Evolutionary conservation across 1,140 invertebrate species (phyloP).

Genomic region (Physella acuta): DNA sequence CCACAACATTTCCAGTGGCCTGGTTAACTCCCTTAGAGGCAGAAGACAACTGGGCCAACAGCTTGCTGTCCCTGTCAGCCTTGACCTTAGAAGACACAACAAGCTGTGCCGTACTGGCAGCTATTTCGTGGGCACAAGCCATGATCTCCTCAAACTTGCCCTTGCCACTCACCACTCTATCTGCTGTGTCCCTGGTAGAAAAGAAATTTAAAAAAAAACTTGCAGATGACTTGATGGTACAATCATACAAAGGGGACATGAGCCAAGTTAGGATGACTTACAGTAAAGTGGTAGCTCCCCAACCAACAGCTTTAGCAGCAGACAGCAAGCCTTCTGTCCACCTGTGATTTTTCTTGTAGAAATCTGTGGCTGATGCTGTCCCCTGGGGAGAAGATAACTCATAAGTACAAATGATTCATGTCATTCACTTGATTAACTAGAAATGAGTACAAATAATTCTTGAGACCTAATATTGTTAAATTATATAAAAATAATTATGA

Average conservation of each 20-base stretch:
- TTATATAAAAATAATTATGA: too few relatives aligned
- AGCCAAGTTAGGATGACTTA: conserved; percentile 63
- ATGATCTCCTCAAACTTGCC: conserved; percentile 92
- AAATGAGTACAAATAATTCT: too few relatives aligned
- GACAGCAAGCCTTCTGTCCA: conserved; percentile 99
- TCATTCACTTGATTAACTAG: too few relatives aligned
- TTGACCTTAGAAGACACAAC: conserved; percentile 84
- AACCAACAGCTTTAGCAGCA: conserved; percentile 94
- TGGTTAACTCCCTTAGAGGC: conserved; percentile 86
- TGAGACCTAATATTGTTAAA: too few relatives aligned
- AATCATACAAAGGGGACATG: not conserved
- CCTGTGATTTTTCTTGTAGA: conserved; percentile 97
- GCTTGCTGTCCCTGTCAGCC: conserved; percentile 79
- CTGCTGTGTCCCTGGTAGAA: conserved; percentile 78
- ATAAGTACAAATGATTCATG: too few relatives aligned
- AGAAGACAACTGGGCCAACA: conserved; percentile 75
- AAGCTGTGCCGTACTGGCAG: conserved; percentile 93
- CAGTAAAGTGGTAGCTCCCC: conserved; percentile 91
- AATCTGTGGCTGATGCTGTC: conserved; percentile 81
- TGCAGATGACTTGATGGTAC: not conserved
- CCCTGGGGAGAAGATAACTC: conserved; percentile 64
- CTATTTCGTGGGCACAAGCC: conserved; percentile 95
- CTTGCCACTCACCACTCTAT: conserved; percentile 83
- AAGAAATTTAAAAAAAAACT: not conserved
- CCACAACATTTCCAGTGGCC: conserved; percentile 88